Base-by-base conservation (phyloP, 2,113 vertebrate species). In the Salvelinus sp. region DNA sequence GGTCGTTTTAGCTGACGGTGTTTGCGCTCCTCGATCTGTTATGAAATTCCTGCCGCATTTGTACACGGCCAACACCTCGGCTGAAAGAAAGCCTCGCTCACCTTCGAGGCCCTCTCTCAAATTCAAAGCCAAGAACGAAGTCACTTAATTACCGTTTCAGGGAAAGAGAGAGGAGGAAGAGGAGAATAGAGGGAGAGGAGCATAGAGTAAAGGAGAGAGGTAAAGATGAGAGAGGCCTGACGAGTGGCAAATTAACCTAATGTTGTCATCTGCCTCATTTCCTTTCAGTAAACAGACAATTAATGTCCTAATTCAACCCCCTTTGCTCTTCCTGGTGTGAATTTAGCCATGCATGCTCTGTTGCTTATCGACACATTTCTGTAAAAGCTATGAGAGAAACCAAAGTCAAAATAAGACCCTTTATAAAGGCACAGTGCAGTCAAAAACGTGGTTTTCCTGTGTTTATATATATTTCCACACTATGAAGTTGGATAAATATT, bases 1-100 rank as follows among this genome's bases (percentile, higher is more conserved):
- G 96, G 95, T 93, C 81, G 89, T 96, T 97, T 96, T 91, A 94
- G 96, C 96, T 97, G 96, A 98, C 95, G 94, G 90, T 92, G 94
- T 96, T 93, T 93, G 94, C 94, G 76, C 78, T 13, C 12, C 48
- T 74, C 82, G 79, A 89, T 91, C 84, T 85, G 90, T 91, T 90
- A 88, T 91, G 83, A 92, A 92, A 84, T 82, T 83, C 83, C 82
- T 58, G 69, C 86, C 69, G 71, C 79, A 76, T 76, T 83, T 64
- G 20, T 16, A 72, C 7, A 66, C 80, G 74, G 82, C 85, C 76
- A 65, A 74, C 86, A 86, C 87, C 84, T 87, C 84, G 84, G 50
- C 50, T 22, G 62, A 76, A 69, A 71, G 87, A 81, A 58, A 65
- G 27, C 69, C 1, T 72, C 58, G 75, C 86, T 85, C 82, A 83